Percentiles rank a stretch among this genome's conserved stretches.
Conservation (phyloP, 2,797 vertebrate species). For the Gouania willdenowi region DNA sequence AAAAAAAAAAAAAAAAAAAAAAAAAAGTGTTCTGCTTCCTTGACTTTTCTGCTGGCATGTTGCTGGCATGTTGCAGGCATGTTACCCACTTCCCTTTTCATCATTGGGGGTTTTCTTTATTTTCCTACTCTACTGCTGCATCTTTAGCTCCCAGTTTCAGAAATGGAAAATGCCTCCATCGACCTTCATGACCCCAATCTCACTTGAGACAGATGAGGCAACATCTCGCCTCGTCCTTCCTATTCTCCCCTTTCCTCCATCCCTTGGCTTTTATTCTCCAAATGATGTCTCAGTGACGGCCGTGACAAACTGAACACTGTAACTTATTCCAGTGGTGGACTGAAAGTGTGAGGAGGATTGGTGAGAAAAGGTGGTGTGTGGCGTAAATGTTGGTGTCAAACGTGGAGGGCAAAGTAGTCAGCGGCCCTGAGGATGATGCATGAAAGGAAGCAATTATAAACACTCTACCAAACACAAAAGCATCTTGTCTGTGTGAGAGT, state of each 20-base stretch:
- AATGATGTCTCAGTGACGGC: constrained; percentile 56
- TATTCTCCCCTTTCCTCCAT: neutral
- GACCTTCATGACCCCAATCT: constrained; percentile 69
- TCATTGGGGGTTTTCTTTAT: constrained; percentile 35
- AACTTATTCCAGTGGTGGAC: constrained; percentile 48
- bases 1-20: too few relatives aligned
- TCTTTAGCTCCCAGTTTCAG: constrained; percentile 44
- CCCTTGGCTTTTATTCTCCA: constrained; percentile 24
- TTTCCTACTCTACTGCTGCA: constrained; percentile 1
- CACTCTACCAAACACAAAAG: constrained; percentile 56
- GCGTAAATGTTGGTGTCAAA: constrained; percentile 70
- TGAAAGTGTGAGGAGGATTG: neutral
- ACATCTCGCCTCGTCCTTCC: constrained; percentile 23
- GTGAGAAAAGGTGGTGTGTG: constrained; percentile 1
- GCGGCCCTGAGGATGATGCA: constrained; percentile 27
- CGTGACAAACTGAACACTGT: constrained; percentile 47
- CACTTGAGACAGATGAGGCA: constrained; percentile 74
- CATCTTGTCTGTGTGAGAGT: constrained; percentile 21
- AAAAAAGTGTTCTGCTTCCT: too few relatives aligned
- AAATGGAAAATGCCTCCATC: constrained; percentile 58
- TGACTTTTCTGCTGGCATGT: constrained; percentile 50
- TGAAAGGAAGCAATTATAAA: constrained; percentile 55
- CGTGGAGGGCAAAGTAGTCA: constrained; percentile 51
- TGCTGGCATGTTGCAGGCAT: constrained; percentile 52
- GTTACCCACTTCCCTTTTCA: constrained; percentile 56